Base-by-base conservation (phyloP, 2,113 vertebrate species). In the Haliaeetus leucogaster region DNA sequence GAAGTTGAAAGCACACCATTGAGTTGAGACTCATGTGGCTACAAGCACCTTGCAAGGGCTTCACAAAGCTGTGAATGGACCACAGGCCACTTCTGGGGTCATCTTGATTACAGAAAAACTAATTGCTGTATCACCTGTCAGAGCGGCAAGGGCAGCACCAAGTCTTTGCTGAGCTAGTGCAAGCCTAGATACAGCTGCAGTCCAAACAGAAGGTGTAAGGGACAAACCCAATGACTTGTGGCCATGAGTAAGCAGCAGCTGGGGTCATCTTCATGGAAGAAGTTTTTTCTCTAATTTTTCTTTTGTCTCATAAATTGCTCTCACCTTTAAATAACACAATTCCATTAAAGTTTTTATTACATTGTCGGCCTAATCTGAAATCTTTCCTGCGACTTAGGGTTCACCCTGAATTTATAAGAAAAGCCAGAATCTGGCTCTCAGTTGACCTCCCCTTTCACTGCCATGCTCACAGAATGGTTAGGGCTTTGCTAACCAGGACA, bases 1-100 rank as follows among this genome's bases (percentile, higher is more conserved):
- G 19, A 48, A 13, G 15, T 7, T 82, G 40, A 6, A 92, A 88
- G 11, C 13, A 32, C 0, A 0, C 9, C 5, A 5, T 8, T 20
- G 48, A 88, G 9, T 2, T 58, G 74, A 93, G 47, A 58, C 25
- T 42, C 53, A 13, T 10, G 14, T 53, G 62, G 27, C 42, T 74
- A 47, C 16, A 71, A 85, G 43, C 21, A 70, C 8, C 19, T 66
- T 70, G 42, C 53, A 63, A 89, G 32, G 14, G 40, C 4, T 90
- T 72, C 72, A 84, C 16, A 84, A 70, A 56, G 22, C 34, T 65
- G 8, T 29, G 43, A 88, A 66, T 6, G 1, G 9, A 65, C 19
- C 13, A 34, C 4, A 15, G 66, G 32, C 10, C 50, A 83, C 17
- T 42, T 53, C 32, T 71, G 36, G 50, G 15, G 22, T 76, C 40